Conservation (phyloP, 2,888 invertebrate genomes). For the Acanthococcus lagerstroemiae region DNA sequence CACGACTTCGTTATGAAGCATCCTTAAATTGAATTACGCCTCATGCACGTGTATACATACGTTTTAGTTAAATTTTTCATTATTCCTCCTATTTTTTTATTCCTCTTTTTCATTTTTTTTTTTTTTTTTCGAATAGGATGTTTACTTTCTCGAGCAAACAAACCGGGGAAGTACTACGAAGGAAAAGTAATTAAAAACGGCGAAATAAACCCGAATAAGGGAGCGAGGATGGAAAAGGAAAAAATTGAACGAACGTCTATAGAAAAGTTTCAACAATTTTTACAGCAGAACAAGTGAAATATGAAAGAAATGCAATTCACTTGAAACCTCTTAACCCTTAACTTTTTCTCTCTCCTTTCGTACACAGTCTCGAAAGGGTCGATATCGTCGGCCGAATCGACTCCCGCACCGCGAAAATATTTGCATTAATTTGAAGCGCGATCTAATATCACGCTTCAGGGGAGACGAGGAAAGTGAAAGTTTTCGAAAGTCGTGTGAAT, state of each 20-base stretch:
- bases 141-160: background rate
- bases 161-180: background rate
- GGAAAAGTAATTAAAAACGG: conserved; percentile 2
- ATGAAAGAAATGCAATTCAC: conserved; percentile 7
- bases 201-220: background rate
- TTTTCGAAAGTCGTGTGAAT: too few relatives aligned
- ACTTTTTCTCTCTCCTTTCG: background rate
- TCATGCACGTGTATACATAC: too few relatives aligned
- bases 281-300: conserved; percentile 1
- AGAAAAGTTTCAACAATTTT: conserved; percentile 1
- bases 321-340: conserved; percentile 11
- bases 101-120: background rate
- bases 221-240: background rate
- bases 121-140: background rate
- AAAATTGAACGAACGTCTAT: background rate
- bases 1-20: too few relatives aligned
- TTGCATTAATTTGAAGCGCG: too few relatives aligned
- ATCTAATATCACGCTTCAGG: too few relatives aligned
- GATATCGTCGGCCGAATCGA: background rate
- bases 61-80: too few relatives aligned
- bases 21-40: too few relatives aligned
- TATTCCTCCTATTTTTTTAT: too few relatives aligned
- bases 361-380: background rate
- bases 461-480: too few relatives aligned
- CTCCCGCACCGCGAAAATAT: too few relatives aligned